These are phyloP conservation scores for Garra rufa DNA, from an alignment of 2,113 vertebrate species.

Conservation along the genomic window DNA sequence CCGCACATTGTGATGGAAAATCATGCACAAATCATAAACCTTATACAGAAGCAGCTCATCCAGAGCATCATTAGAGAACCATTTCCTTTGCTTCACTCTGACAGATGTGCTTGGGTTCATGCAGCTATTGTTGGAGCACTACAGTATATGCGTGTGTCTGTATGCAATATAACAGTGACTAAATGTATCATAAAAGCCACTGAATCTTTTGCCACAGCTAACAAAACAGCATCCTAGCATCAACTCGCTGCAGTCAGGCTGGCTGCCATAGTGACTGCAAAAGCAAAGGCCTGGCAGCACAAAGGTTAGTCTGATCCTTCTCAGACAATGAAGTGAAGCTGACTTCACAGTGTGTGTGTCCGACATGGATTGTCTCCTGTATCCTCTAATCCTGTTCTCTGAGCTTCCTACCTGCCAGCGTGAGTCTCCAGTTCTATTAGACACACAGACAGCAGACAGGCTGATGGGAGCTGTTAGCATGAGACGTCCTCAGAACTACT, in stretches of 20 bases:
- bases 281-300: neutral
- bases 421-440: conserved; percentile 1
- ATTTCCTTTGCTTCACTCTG: neutral
- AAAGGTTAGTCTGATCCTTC: conserved; percentile 8
- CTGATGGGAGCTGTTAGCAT: conserved; percentile 11
- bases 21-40: neutral
- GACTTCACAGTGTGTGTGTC: conserved; percentile 20
- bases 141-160: neutral
- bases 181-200: neutral
- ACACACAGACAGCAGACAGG: conserved; percentile 12
- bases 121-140: neutral
- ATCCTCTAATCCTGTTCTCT: conserved; percentile 10
- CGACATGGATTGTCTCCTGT: neutral
- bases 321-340: conserved; percentile 22
- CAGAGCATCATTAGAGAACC: neutral
- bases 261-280: conserved; percentile 20
- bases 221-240: conserved; percentile 22
- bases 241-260: neutral
- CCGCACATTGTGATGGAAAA: neutral
- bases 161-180: neutral
- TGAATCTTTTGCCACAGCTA: conserved; percentile 10
- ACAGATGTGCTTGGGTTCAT: neutral
- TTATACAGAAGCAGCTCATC: neutral
- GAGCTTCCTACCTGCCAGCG: neutral
- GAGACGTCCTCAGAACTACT: conserved; percentile 10